These are phyloP conservation scores for Zaprionus ghesquierei DNA, from an alignment of 1,140 invertebrate genomes.

Conservation along the genomic window DNA sequence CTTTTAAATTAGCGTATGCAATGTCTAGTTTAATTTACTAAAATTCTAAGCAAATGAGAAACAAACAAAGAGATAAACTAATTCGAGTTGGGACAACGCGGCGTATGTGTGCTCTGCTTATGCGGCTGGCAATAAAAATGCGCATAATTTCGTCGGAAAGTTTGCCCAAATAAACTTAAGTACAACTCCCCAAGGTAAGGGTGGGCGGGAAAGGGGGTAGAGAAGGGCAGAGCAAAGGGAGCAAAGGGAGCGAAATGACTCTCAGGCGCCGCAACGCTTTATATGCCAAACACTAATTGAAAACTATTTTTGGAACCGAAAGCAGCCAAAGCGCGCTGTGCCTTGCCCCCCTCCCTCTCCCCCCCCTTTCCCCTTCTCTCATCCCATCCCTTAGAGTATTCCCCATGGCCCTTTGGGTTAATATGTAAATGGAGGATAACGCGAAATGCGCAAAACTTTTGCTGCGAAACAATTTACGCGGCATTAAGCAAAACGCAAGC, in stretches of 20 bases:
- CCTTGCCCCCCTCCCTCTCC: not conserved
- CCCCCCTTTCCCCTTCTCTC: not conserved
- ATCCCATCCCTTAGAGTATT: not conserved
- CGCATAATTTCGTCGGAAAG: conserved; percentile 69
- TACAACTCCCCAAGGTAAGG: conserved; percentile 50
- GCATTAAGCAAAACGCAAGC: conserved; percentile 76
- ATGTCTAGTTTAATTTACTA: conserved; percentile 54
- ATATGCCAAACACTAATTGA: conserved; percentile 67
- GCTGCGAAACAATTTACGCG: conserved; percentile 78
- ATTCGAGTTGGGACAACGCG: conserved; percentile 19
- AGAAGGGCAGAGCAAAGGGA: too few species aligned
- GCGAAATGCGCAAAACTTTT: conserved; percentile 78
- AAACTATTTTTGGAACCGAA: conserved; percentile 71
- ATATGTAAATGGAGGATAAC: conserved; percentile 77
- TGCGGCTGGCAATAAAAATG: conserved; percentile 63
- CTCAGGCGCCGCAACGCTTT: conserved; percentile 35
- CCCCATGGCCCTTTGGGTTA: conserved; percentile 59
- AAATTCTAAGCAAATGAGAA: conserved; percentile 51
- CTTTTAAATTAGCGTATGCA: conserved; percentile 51
- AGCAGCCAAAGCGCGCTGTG: not conserved
- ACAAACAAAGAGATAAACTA: conserved; percentile 42
- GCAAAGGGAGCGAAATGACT: conserved; percentile 14
- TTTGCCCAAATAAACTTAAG: conserved; percentile 70
- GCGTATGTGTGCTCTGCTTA: conserved; percentile 15
- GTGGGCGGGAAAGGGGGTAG: not conserved